Conservation (phyloP, 2,113 vertebrate genomes). For the Sceloporus undulatus region DNA sequence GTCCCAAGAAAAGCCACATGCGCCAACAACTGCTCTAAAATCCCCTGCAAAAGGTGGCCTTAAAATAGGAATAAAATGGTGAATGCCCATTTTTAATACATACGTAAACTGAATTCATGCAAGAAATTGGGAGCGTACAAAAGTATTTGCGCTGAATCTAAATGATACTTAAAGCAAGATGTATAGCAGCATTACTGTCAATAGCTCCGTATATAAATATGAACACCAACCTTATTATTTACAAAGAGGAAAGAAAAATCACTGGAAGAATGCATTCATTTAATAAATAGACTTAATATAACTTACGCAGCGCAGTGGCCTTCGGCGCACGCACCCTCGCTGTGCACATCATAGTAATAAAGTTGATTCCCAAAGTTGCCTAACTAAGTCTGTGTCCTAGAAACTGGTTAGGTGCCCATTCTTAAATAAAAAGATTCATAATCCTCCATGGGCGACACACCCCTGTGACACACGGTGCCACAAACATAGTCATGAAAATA, state of each 20-base stretch:
- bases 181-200: slow-evolving; percentile 57
- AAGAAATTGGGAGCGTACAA: slow-evolving; percentile 64
- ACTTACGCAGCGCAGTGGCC: slow-evolving; percentile 78
- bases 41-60: slow-evolving; percentile 60
- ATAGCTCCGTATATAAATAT: slow-evolving; percentile 68
- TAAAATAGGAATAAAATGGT: slow-evolving; percentile 51
- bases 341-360: slow-evolving; percentile 77
- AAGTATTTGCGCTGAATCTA: slow-evolving; percentile 68
- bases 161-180: slow-evolving; percentile 61
- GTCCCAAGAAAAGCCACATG: slow-evolving; percentile 34
- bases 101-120: slow-evolving; percentile 74
- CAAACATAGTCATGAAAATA: slow-evolving; percentile 90
- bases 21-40: slow-evolving; percentile 55
- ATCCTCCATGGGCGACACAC: slow-evolving; percentile 92
- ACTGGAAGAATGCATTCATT: slow-evolving; percentile 73
- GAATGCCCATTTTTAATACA: slow-evolving; percentile 64
- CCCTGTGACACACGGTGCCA: slow-evolving; percentile 98
- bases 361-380: slow-evolving; percentile 82
- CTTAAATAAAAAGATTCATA: slow-evolving; percentile 78
- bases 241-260: slow-evolving; percentile 67
- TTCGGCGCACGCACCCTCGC: slow-evolving; percentile 81
- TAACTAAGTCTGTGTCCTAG: slow-evolving; percentile 81
- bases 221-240: slow-evolving; percentile 72
- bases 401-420: slow-evolving; percentile 85
- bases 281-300: slow-evolving; percentile 81